Conservation (phyloP, 2,797 vertebrate species). For the Hafferia zeledoni region DNA sequence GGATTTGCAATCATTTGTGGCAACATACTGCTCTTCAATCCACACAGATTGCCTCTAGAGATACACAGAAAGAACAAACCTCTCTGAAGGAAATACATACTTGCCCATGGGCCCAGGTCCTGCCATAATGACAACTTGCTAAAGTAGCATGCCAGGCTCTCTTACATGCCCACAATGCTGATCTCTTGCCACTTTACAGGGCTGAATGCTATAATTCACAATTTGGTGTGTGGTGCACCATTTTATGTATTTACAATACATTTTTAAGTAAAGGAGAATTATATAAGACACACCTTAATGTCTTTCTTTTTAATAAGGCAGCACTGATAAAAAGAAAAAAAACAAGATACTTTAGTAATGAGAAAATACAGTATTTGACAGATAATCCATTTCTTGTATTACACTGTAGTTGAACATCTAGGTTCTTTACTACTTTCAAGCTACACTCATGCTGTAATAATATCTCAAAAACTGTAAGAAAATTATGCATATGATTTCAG, state of each 20-base stretch:
- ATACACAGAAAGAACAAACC: not conserved
- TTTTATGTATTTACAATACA: not conserved
- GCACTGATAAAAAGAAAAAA: not conserved
- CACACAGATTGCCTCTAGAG: not conserved
- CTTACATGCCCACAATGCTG: accelerated
- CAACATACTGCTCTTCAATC: not conserved
- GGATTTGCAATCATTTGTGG: not conserved
- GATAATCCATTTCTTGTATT: not conserved
- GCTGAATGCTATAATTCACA: not conserved
- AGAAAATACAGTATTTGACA: not conserved
- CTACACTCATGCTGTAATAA: not conserved
- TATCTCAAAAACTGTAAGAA: not conserved
- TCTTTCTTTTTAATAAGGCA: not conserved
- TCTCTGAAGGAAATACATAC: not conserved
- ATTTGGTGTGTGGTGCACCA: not conserved
- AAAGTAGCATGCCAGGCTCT: not conserved
- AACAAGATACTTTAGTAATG: not conserved
- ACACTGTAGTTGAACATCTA: not conserved
- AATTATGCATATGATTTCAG: not conserved
- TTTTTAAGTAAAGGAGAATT: not conserved
- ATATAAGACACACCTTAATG: accelerated
- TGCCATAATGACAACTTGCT: not conserved
- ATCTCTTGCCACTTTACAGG: not conserved
- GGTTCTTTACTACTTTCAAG: not conserved
- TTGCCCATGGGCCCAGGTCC: not conserved